Percentiles rank a stretch among this genome's conserved stretches.
Evolutionary conservation across 2,888 invertebrate genomes (phyloP).

Genomic region (Steinernema carpocapsae): DNA sequence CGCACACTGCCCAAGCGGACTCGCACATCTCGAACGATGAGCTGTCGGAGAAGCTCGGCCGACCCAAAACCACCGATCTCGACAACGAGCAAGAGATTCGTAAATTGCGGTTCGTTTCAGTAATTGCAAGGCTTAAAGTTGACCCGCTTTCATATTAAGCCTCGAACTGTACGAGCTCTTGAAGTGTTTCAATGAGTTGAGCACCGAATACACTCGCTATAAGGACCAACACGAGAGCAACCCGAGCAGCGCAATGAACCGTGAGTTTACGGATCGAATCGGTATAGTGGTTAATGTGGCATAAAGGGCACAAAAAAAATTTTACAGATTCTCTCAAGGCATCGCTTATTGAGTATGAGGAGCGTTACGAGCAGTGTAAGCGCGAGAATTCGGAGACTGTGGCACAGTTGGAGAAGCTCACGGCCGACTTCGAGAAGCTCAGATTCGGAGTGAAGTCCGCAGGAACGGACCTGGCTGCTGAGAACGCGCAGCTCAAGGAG

Average conservation of each 20-base stretch:
- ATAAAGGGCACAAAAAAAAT: background rate
- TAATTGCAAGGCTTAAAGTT: background rate
- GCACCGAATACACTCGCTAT: constrained; percentile 54
- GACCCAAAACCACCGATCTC: background rate
- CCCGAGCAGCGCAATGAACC: constrained; percentile 35
- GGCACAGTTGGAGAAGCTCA: constrained; percentile 50
- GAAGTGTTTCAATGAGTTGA: constrained; percentile 58
- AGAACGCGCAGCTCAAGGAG: constrained; percentile 42
- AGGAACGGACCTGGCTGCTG: background rate
- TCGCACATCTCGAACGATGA: background rate
- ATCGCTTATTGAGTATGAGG: constrained; percentile 62
- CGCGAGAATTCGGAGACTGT: constrained; percentile 56
- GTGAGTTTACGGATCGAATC: constrained; percentile 29
- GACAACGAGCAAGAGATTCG: background rate
- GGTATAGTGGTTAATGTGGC: no score
- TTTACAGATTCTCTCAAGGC: constrained; percentile 55
- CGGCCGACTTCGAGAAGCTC: constrained; percentile 53
- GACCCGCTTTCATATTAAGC: background rate
- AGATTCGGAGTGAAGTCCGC: constrained; percentile 43
- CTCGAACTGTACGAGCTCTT: constrained; percentile 47
- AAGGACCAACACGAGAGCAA: constrained; percentile 44
- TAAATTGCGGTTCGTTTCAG: background rate
- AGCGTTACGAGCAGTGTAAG: constrained; percentile 60
- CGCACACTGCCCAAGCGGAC: no score
- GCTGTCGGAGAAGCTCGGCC: constrained; percentile 22